phyloP scores from a whole-genome alignment of 2,888 invertebrate species.

The Agrotis segetum region DNA sequence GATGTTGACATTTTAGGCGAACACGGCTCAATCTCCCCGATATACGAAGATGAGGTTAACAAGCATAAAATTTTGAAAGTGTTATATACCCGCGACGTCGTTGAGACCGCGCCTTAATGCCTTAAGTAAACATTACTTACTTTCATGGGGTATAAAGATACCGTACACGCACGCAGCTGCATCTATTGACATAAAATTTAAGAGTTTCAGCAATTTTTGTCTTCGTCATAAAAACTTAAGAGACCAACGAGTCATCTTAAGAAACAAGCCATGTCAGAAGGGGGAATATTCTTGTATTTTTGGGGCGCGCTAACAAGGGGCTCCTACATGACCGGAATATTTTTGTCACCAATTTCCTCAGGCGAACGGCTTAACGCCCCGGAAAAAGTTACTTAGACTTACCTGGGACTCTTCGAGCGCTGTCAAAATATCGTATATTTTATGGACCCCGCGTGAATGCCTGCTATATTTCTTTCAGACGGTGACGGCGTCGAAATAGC shows the following conservation, averaged over 20 bases:
- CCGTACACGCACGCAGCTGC: slow-evolving; percentile 74
- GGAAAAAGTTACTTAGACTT: slow-evolving; percentile 85
- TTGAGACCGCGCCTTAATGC: slow-evolving; percentile 36
- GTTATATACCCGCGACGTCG: slow-evolving; percentile 17
- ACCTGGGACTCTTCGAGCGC: slow-evolving; percentile 79
- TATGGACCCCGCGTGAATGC: slow-evolving; percentile 74
- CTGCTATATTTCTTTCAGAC: slow-evolving; percentile 72
- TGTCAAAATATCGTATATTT: slow-evolving; percentile 81
- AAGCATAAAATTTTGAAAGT: slow-evolving; percentile 62
- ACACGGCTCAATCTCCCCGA: slow-evolving; percentile 52
- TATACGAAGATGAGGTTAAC: slow-evolving; percentile 47
- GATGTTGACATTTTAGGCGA: slow-evolving; percentile 48
- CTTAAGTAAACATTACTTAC: slow-evolving; percentile 69
- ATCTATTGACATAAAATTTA: slow-evolving; percentile 82
- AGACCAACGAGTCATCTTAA: slow-evolving; percentile 76
- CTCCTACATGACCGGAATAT: slow-evolving; percentile 89
- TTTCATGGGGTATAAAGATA: slow-evolving; percentile 70
- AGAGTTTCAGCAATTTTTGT: slow-evolving; percentile 77
- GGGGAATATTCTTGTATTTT: slow-evolving; percentile 83
- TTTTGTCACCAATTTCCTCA: slow-evolving; percentile 88
- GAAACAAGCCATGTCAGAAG: slow-evolving; percentile 82
- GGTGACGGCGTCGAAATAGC: slow-evolving; percentile 67
- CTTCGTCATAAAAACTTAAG: slow-evolving; percentile 79
- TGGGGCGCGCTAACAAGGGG: slow-evolving; percentile 86
- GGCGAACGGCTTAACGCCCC: slow-evolving; percentile 85